Conservation (phyloP, 92 coral and sea anemone genomes). For the Bergia puertoricense region DNA sequence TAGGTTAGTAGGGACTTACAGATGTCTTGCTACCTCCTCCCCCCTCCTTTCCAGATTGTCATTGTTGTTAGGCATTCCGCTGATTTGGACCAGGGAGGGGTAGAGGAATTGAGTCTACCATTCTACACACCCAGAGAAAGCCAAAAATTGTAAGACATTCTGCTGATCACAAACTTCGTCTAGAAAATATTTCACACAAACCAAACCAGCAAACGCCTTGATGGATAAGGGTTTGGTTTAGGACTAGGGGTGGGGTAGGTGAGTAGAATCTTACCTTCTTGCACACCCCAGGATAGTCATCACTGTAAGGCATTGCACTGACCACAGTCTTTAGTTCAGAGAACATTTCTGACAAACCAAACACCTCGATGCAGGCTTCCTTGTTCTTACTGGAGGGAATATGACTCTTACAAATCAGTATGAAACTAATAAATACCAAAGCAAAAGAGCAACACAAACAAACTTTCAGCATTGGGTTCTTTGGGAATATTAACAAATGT, state of each 20-base stretch:
- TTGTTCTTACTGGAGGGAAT: conserved; percentile 16
- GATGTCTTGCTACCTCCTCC: too few relatives aligned
- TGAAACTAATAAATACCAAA: background rate
- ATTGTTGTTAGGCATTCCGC: too few relatives aligned
- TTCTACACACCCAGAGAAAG: conserved; percentile 3
- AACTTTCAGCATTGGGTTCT: too few relatives aligned
- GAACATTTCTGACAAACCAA: conserved; percentile 42
- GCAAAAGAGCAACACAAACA: too few relatives aligned
- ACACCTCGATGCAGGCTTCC: conserved; percentile 37
- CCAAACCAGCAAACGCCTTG: conserved; percentile 7
- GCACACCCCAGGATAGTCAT: conserved; percentile 29
- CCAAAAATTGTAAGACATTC: background rate
- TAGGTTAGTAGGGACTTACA: background rate
- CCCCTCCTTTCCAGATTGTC: too few relatives aligned
- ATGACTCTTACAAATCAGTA: background rate
- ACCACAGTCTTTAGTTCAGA: conserved; percentile 16
- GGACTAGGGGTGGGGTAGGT: too few relatives aligned
- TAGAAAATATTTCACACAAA: conserved; percentile 27
- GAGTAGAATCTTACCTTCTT: background rate
- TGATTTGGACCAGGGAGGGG: too few relatives aligned
- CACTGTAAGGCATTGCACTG: conserved; percentile 4
- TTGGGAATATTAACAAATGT: too few relatives aligned
- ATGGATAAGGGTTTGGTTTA: background rate
- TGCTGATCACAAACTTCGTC: background rate
- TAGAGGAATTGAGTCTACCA: background rate